Evolutionary conservation across 37 sponge, comb jelly and placozoan species (phyloP), one percentile per base, ranked within the genome.

Genomic region (Petrosia ficiformis): DNA sequence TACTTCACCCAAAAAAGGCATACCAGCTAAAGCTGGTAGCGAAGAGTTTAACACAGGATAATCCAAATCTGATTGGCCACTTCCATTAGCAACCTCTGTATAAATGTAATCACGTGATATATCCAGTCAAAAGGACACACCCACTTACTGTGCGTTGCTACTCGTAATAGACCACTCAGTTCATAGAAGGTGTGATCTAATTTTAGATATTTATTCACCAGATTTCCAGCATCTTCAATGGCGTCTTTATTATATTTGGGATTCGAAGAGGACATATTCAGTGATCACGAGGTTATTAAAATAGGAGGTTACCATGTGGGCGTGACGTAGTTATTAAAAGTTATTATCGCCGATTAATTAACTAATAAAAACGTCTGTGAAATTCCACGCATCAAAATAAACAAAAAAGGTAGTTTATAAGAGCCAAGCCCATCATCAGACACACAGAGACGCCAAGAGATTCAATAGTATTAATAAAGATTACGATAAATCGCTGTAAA

Each of bases 11-110:
- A 92, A 29, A 71, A 60, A 76, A 1, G 95, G 93, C 44, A 97
- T 76, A 42, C 41, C 38, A 31, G 65, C 78, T 21, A 97, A 91
- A 8, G 80, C 68, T 11, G 85, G 85, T 34, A 87, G 59, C 31
- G 37, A 37, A 30, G 82, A 41, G 24, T 66, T 61, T 31, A 97
- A 68, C 5, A 89, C 44, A 11, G 94, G 98, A 80, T 97, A 97
- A 75, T 97, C 98, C 16, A 43, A 36, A 39, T 90, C 91, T 19
- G 72, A 75, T 19, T 59, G 37, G 1, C 91, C 91, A 44, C 91
- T 90, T 39, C n/a, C 68, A 70, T 73, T 90, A 28, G 87, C 64
- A 8, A 32, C 35, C 22, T 41, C 91, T 90, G 54, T 22, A 71
- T 65, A 22, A 54, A 25, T 30, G 37, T 44, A 35, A 28, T 14